Percentiles rank a stretch among this genome's conserved stretches.
Conservation (phyloP, 1,140 invertebrate species). For the Portunus trituberculatus region DNA sequence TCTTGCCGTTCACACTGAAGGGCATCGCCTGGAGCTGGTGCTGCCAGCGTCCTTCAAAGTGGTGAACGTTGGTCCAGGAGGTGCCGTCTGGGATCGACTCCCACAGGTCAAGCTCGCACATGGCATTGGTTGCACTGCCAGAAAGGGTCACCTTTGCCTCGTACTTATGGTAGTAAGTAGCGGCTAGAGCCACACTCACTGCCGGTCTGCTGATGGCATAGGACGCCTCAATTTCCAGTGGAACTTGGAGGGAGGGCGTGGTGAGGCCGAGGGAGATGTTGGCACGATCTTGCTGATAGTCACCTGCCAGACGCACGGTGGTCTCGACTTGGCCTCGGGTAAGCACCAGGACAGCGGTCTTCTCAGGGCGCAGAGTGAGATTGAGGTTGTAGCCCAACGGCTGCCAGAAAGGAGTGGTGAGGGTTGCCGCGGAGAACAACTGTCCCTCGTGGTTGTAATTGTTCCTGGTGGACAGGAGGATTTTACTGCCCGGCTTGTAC, state of each 20-base stretch:
- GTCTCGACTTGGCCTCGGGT: constrained; percentile 47
- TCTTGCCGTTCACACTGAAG: constrained; percentile 1
- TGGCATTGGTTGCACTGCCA: constrained; percentile 28
- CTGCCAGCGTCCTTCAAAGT: constrained; percentile 34
- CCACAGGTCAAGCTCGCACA: constrained; percentile 3
- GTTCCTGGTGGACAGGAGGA: neutral
- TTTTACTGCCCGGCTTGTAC: constrained; percentile 49
- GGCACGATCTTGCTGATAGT: neutral
- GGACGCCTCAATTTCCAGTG: constrained; percentile 32
- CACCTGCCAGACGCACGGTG: constrained; percentile 38
- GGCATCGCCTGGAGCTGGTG: constrained; percentile 44
- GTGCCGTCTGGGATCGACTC: neutral
- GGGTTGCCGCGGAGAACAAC: constrained; percentile 24
- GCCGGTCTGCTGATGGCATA: constrained; percentile 41
- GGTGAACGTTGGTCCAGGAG: neutral
- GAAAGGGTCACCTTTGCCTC: constrained; percentile 40
- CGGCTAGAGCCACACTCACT: constrained; percentile 1
- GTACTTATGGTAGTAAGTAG: constrained; percentile 38
- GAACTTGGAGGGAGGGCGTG: constrained; percentile 35
- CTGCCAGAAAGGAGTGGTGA: constrained; percentile 69
- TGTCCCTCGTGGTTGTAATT: neutral
- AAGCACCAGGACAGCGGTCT: constrained; percentile 29
- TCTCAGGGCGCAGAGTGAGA: constrained; percentile 25
- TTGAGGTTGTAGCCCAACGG: constrained; percentile 57
- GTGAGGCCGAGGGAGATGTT: neutral